Evolutionary conservation across 1,140 invertebrate genomes (phyloP).

Genomic region (Diorhabda carinulata): DNA sequence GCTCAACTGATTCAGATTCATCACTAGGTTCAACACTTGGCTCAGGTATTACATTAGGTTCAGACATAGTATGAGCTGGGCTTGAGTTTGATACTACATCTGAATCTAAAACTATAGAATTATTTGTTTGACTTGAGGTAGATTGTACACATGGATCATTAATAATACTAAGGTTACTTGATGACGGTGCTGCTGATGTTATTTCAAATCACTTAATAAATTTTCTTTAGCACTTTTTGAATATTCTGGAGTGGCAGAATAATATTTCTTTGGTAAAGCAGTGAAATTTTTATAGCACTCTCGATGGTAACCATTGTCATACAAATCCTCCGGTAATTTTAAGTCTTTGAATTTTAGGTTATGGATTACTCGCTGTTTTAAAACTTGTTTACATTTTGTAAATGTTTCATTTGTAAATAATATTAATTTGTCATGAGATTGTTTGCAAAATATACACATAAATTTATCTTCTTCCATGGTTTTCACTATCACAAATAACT

Average conservation of each 20-base stretch:
- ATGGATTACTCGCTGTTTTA: conserved; percentile 22
- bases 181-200: conserved; percentile 10
- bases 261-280: conserved; percentile 6
- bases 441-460: conserved; percentile 27
- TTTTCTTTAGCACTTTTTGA: conserved; percentile 5
- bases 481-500: conserved; percentile 4
- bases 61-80: no score
- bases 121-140: no score
- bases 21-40: no score
- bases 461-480: conserved; percentile 13
- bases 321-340: conserved; percentile 28
- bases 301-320: not conserved
- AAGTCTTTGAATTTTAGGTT: conserved; percentile 19
- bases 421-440: conserved; percentile 22
- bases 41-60: no score
- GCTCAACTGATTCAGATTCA: conserved; percentile 17
- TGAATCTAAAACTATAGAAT: no score
- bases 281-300: no score
- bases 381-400: conserved; percentile 24
- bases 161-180: no score
- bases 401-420: conserved; percentile 27
- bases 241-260: conserved; percentile 8
- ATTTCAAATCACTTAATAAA: conserved; percentile 11
- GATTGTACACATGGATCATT: no score
- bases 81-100: no score